These are phyloP conservation scores for Eupithecia abbreviata DNA, from an alignment of 2,888 invertebrate genomes.

Conservation along the genomic window DNA sequence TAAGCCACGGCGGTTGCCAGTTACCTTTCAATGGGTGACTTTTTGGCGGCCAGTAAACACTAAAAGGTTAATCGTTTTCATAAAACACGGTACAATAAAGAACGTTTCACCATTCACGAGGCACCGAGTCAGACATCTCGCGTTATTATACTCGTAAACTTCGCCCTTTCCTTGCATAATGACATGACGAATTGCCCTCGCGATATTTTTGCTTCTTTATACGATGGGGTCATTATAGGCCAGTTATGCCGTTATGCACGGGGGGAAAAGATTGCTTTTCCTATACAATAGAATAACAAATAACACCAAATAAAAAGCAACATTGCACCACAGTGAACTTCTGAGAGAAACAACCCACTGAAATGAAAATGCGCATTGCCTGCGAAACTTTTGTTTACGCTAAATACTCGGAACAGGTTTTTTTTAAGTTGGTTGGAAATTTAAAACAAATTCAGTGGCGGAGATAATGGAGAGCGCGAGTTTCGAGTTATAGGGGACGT, in stretches of 20 bases:
- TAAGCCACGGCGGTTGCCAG: neutral
- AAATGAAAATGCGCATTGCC: constrained; percentile 52
- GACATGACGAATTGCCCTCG: constrained; percentile 82
- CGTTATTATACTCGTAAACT: constrained; percentile 83
- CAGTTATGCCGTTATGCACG: constrained; percentile 64
- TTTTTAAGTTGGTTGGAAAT: constrained; percentile 68
- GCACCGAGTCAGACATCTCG: constrained; percentile 79
- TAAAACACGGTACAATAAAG: constrained; percentile 82
- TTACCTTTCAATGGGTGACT: constrained; percentile 12
- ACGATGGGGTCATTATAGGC: constrained; percentile 76
- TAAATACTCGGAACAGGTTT: constrained; percentile 60
- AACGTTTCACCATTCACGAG: constrained; percentile 77
- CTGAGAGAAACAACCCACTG: constrained; percentile 39
- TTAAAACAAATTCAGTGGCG: constrained; percentile 76
- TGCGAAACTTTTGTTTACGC: constrained; percentile 57
- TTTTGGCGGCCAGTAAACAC: constrained; percentile 68
- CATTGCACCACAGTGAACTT: constrained; percentile 47
- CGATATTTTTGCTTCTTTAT: constrained; percentile 82
- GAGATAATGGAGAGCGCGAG: constrained; percentile 79
- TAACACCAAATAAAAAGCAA: constrained; percentile 31
- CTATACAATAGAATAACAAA: constrained; percentile 21
- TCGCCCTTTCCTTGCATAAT: constrained; percentile 83
- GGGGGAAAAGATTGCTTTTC: constrained; percentile 43
- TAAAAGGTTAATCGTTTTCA: constrained; percentile 83
- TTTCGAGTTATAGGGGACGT: constrained; percentile 77